phyloP scores from a whole-genome alignment of 1,140 invertebrate species.

The Drosophila nigromelanica region DNA sequence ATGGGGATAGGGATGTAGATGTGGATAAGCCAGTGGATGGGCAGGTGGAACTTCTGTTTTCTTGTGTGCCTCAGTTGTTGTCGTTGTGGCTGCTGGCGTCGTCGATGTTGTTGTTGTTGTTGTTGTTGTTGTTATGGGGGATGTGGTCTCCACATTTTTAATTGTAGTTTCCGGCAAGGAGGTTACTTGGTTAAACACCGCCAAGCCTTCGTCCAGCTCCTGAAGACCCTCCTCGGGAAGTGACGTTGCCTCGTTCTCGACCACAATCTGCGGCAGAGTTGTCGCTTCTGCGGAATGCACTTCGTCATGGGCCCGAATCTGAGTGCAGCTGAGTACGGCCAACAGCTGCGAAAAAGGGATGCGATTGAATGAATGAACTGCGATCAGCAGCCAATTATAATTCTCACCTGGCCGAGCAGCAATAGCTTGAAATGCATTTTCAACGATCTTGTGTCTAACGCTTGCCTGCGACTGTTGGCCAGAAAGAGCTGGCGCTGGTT shows the following conservation, averaged over 20 bases:
- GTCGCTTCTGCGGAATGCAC: conserved; percentile 29
- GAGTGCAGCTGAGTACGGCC: conserved; percentile 24
- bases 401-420: conserved; percentile 49
- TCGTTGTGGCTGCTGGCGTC: conserved; percentile 15
- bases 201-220: conserved; percentile 38
- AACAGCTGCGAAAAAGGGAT: conserved; percentile 29
- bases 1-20: conserved; percentile 8
- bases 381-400: too few species aligned
- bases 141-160: conserved; percentile 28
- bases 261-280: conserved; percentile 7
- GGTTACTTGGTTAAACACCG: background rate
- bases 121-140: conserved; percentile 30
- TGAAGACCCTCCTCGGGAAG: conserved; percentile 28
- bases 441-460: conserved; percentile 15
- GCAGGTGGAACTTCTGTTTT: background rate
- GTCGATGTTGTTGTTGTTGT: conserved; percentile 36
- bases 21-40: background rate
- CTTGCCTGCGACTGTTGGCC: conserved; percentile 36
- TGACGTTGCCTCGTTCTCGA: conserved; percentile 13
- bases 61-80: conserved; percentile 28
- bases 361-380: background rate
- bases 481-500: conserved; percentile 8
- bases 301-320: conserved; percentile 36
- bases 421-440: conserved; percentile 58
- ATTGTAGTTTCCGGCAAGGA: conserved; percentile 45